Conservation (phyloP, 2,888 invertebrate genomes). For the Cataglyphis altisquamis region DNA sequence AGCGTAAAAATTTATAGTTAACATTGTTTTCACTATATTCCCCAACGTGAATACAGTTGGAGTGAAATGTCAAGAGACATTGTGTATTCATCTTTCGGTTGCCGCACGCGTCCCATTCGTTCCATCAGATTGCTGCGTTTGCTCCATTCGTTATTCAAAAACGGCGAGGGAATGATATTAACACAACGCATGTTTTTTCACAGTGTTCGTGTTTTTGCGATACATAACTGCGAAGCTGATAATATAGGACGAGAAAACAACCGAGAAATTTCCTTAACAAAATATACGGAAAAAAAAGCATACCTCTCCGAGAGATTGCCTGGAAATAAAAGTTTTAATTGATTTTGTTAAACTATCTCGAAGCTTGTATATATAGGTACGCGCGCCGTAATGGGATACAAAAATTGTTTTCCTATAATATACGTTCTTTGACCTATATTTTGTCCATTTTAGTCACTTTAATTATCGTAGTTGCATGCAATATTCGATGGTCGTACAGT, state of each 20-base stretch:
- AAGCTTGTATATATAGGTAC: constrained; percentile 21
- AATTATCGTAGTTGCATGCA: not conserved
- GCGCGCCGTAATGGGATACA: constrained; percentile 3
- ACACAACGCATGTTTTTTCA: constrained; percentile 36
- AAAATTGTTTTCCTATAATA: constrained; percentile 51
- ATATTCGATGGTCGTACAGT: constrained; percentile 1
- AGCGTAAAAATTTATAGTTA: constrained; percentile 28
- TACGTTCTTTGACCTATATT: constrained; percentile 37
- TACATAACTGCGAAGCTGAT: constrained; percentile 39
- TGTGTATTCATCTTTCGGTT: constrained; percentile 51
- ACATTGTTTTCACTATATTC: constrained; percentile 4
- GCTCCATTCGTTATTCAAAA: constrained; percentile 62
- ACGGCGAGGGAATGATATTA: constrained; percentile 43
- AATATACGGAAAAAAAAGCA: constrained; percentile 42
- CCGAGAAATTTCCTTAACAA: constrained; percentile 61
- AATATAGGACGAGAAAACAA: constrained; percentile 32
- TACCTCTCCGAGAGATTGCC: constrained; percentile 45
- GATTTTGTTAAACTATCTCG: constrained; percentile 76
- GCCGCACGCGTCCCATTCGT: constrained; percentile 35
- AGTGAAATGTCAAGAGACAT: constrained; percentile 49
- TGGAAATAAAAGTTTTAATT: constrained; percentile 80
- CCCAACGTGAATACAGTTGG: constrained; percentile 20
- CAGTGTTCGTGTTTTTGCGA: constrained; percentile 36
- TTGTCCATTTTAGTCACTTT: constrained; percentile 26
- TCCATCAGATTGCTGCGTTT: constrained; percentile 51